phyloP scores from a whole-genome alignment of 2,888 invertebrate species.

The Acronicta leporina region DNA sequence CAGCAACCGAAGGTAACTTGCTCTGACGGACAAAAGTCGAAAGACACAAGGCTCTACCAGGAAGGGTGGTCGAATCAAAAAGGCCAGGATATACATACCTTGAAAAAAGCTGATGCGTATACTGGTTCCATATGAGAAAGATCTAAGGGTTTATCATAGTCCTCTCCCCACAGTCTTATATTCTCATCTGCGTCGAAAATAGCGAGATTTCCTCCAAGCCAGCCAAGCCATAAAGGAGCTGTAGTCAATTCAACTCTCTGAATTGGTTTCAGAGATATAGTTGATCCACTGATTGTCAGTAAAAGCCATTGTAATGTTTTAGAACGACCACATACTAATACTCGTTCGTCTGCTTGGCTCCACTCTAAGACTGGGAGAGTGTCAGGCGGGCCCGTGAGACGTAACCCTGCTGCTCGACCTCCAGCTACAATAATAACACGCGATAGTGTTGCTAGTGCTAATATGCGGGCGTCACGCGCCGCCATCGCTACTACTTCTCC shows the following conservation, averaged over 20 bases:
- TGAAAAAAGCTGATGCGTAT: slow-evolving; percentile 96
- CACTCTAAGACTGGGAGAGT: slow-evolving; percentile 97
- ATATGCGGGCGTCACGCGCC: slow-evolving; percentile 88
- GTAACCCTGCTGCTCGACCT: slow-evolving; percentile 79
- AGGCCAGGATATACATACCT: slow-evolving; percentile 79
- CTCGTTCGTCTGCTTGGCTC: slow-evolving; percentile 93
- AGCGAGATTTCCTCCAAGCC: slow-evolving; percentile 94
- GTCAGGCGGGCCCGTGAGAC: slow-evolving; percentile 92
- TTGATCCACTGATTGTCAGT: slow-evolving; percentile 84
- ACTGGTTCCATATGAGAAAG: slow-evolving; percentile 94
- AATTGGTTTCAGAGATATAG: slow-evolving; percentile 89
- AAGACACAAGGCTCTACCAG: too few species aligned
- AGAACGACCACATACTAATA: slow-evolving; percentile 96
- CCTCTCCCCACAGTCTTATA: slow-evolving; percentile 96
- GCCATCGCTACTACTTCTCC: slow-evolving; percentile 93
- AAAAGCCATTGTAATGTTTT: slow-evolving; percentile 96
- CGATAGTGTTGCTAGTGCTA: slow-evolving; percentile 98
- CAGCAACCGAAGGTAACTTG: too few species aligned
- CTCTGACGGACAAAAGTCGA: too few species aligned
- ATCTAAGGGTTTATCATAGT: slow-evolving; percentile 95
- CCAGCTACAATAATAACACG: slow-evolving; percentile 91
- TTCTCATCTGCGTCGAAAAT: slow-evolving; percentile 96
- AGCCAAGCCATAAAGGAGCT: slow-evolving; percentile 91
- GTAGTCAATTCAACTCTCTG: slow-evolving; percentile 91
- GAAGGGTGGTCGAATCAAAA: too few species aligned